phyloP scores from a whole-genome alignment of 2,888 invertebrate species.

The Bellardia pandia region DNA sequence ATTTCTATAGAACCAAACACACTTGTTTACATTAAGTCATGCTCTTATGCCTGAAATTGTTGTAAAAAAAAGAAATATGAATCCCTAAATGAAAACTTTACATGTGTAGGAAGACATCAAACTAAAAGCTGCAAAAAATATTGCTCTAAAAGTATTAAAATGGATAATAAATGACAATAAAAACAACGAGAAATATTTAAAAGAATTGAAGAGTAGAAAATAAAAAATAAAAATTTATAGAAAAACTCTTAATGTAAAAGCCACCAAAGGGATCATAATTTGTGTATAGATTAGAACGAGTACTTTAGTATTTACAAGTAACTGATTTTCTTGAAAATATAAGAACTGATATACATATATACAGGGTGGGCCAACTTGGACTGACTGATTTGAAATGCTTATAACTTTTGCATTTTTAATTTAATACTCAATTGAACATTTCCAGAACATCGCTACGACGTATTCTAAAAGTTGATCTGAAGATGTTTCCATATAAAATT shows the following conservation, averaged over 20 bases:
- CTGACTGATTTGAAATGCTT: no score
- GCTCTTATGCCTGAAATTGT: background rate
- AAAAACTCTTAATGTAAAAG: background rate
- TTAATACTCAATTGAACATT: no score
- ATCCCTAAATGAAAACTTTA: conserved; percentile 37
- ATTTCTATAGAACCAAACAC: background rate
- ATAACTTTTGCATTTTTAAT: no score
- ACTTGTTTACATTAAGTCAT: conserved; percentile 18
- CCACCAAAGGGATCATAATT: conserved; percentile 20
- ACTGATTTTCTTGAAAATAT: background rate
- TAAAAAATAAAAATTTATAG: background rate
- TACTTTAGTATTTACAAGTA: background rate
- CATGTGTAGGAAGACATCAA: background rate
- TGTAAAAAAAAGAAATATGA: conserved; percentile 39
- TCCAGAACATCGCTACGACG: no score
- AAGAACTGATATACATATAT: no score
- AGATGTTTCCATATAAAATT: no score
- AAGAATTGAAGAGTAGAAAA: background rate
- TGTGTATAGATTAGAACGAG: background rate
- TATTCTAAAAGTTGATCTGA: no score
- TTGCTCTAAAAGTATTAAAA: conserved; percentile 11
- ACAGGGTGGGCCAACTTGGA: no score
- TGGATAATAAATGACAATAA: conserved; percentile 11
- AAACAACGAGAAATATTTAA: background rate
- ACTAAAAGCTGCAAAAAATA: background rate